phyloP scores from a whole-genome alignment of 2,797 vertebrate species.

The Cossypha niveicapilla region DNA sequence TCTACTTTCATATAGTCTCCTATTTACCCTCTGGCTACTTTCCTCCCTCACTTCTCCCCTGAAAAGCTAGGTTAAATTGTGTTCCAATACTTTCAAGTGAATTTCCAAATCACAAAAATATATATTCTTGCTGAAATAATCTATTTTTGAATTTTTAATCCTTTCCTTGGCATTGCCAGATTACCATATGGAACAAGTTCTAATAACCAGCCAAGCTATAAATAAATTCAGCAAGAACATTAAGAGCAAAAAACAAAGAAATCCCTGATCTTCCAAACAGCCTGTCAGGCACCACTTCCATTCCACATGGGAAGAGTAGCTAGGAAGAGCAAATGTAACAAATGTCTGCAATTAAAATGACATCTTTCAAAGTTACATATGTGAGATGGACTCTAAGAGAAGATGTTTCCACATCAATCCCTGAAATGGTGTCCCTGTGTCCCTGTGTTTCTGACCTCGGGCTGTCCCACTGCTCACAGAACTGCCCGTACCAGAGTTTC shows the following conservation, averaged over 20 bases:
- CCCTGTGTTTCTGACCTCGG: background rate
- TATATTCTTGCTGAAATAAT: conserved; percentile 15
- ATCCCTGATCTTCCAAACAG: conserved; percentile 20
- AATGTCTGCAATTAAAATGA: background rate
- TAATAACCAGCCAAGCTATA: conserved; percentile 63
- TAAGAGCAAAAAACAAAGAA: conserved; percentile 38
- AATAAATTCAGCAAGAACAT: conserved; percentile 58
- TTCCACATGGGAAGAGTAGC: background rate
- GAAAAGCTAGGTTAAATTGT: background rate
- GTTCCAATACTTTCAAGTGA: background rate
- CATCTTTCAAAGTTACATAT: background rate
- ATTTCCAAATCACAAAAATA: background rate
- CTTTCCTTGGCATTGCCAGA: conserved; percentile 39
- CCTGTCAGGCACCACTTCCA: background rate
- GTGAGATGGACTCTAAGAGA: background rate
- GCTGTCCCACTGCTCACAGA: background rate
- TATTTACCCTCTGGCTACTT: background rate
- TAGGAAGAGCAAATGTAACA: background rate
- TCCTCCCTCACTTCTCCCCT: background rate
- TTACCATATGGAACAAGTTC: conserved; percentile 66
- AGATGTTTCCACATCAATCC: background rate
- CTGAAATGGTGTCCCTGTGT: background rate
- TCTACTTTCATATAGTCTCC: background rate
- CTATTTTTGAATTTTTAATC: conserved; percentile 39
- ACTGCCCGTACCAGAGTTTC: rapidly evolving